Base-by-base conservation (phyloP, 2,797 vertebrate genomes). In the Dromococcyx pavoninus region DNA sequence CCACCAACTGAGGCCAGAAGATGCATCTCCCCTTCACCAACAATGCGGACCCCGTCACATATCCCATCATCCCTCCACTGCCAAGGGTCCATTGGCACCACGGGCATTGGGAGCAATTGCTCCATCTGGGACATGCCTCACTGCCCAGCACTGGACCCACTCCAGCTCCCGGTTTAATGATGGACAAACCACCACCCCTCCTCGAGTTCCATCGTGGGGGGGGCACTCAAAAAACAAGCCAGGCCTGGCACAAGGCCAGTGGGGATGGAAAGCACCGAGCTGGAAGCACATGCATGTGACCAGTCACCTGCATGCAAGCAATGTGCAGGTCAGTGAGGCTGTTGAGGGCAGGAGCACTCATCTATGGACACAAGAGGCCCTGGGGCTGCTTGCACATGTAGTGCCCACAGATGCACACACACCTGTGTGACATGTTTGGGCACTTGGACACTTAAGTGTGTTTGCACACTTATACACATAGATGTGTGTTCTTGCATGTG, bases 111-210 rank as follows among this genome's bases (percentile, higher is more conserved):
- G 67, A 94, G 78, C 12, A 2, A 91, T 79, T 60, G 74, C 86
- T 87, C 62, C 51, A 80, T 61, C 91, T 48, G 0, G 86, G 92
- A 91, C 18, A 35, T 12, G 72, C 94, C 87, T 96, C 81, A 0
- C 69, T 94, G 89, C 92, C 64, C 1, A 0, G 64, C 78, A 39
- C 78, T 96, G 96, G 96, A 92, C 72, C 81, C 1, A 9, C 89
- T 96, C 96, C 96, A 95, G 89, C 5, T 25, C 43, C 39, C 0
- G 32, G 96, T 93, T 96, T 96, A 96, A 96, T 96, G 89, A 96
- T 96, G 91, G 95, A 96, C 95, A 85, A 96, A 92, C 46, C 24
- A 4, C 13, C 39, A 41, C 60, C 73, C 53, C 39, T 35, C 65
- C 33, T 32, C 0, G 48, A 66, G 51, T 70, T n/a, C 57, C 87